Evolutionary conservation across 92 coral and sea anemone species (phyloP).

Genomic region (Plumapathes pennacea): DNA sequence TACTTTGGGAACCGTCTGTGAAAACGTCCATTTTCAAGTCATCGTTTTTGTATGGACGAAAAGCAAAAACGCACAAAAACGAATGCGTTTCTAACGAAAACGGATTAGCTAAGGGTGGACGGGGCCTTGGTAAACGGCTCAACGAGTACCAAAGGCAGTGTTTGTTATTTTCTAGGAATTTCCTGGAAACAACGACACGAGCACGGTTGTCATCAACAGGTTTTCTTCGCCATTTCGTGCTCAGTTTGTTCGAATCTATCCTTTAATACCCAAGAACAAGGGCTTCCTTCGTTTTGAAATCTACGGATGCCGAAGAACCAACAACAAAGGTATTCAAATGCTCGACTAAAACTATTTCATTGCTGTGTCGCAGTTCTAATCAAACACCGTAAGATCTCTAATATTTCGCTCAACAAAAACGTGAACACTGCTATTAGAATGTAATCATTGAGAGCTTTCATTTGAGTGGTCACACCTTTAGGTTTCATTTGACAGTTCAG

Average conservation of each 20-base stretch:
- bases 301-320: conserved; percentile 38
- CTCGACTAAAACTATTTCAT: too few species aligned
- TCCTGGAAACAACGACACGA: conserved; percentile 26
- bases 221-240: conserved; percentile 20
- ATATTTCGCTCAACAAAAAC: not conserved
- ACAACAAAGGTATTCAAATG: too few species aligned
- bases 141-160: not conserved
- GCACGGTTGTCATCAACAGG: conserved; percentile 25
- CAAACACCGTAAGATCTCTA: too few species aligned
- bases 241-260: conserved; percentile 24
- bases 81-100: not conserved
- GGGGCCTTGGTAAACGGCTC: too few species aligned
- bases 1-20: too few species aligned
- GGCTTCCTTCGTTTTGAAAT: conserved; percentile 33
- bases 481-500: too few species aligned
- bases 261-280: conserved; percentile 9
- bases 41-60: too few species aligned
- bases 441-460: too few species aligned
- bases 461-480: too few species aligned
- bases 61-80: not conserved
- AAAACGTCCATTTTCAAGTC: too few species aligned
- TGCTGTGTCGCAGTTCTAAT: too few species aligned
- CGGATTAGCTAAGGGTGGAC: too few species aligned
- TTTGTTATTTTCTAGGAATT: conserved; percentile 17
- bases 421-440: not conserved